Evolutionary conservation across 2,113 vertebrate species (phyloP).

Genomic region (Riparia riparia): DNA sequence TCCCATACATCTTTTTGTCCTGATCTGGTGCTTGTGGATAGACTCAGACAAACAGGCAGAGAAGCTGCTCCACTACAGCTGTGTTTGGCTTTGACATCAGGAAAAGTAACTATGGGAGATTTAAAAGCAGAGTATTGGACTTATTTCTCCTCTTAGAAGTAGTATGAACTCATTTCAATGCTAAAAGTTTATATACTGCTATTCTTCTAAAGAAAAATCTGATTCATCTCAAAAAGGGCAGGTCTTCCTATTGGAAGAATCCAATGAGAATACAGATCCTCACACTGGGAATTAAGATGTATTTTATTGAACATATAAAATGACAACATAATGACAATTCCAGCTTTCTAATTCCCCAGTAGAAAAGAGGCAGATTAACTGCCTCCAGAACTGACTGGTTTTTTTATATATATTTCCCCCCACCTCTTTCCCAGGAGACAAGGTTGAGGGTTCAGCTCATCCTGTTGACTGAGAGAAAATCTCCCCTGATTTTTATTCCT

Average conservation of each 20-base stretch:
- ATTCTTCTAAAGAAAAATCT: neutral
- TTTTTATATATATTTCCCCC: neutral
- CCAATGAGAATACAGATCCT: neutral
- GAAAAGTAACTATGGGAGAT: neutral
- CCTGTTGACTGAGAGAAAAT: slow-evolving; percentile 2
- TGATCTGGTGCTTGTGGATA: neutral
- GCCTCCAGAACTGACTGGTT: neutral
- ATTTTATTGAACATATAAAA: slow-evolving; percentile 34
- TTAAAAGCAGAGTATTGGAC: neutral
- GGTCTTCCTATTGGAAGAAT: neutral
- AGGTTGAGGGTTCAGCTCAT: neutral
- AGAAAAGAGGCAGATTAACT: slow-evolving; percentile 8
- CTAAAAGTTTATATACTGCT: neutral
- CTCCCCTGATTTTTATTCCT: slow-evolving; percentile 2
- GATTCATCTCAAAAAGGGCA: neutral
- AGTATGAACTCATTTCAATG: neutral
- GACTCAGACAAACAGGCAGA: neutral
- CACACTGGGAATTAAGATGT: neutral
- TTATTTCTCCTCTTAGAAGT: neutral
- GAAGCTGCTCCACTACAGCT: neutral
- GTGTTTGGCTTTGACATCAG: neutral
- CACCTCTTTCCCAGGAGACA: neutral
- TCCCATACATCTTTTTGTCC: rapidly evolving
- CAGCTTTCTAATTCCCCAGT: neutral
- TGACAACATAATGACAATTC: slow-evolving; percentile 42